These are phyloP conservation scores for Taenaris catops DNA, from an alignment of 2,888 invertebrate species.

Conservation along the genomic window DNA sequence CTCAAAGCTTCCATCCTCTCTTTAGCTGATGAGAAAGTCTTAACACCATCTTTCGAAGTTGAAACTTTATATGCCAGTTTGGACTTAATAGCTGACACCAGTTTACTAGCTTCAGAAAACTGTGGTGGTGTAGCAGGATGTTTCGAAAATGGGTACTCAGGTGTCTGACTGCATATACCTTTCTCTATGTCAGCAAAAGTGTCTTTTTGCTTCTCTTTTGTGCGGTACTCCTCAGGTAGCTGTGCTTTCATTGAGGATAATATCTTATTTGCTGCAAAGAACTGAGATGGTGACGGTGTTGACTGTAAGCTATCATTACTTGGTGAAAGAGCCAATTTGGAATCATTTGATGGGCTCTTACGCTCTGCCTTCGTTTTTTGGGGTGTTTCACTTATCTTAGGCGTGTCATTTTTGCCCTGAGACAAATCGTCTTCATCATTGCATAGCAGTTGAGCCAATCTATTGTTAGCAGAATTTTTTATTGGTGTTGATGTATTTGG, in stretches of 20 bases:
- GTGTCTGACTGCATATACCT: slow-evolving; percentile 61
- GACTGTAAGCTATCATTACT: slow-evolving; percentile 56
- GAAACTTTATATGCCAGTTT: slow-evolving; percentile 50
- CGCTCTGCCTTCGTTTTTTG: slow-evolving; percentile 30
- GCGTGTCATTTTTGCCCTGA: slow-evolving; percentile 26
- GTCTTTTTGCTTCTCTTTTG: slow-evolving; percentile 53
- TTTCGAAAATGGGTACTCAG: slow-evolving; percentile 62
- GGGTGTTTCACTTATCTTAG: slow-evolving; percentile 35
- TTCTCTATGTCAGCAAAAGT: slow-evolving; percentile 69
- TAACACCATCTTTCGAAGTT: slow-evolving; percentile 36
- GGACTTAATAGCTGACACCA: slow-evolving; percentile 67
- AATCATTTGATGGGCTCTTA: slow-evolving; percentile 46
- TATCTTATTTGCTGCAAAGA: slow-evolving; percentile 68
- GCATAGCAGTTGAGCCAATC: slow-evolving; percentile 45
- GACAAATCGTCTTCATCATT: slow-evolving; percentile 24
- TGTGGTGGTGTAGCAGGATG: slow-evolving; percentile 69
- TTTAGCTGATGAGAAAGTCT: slow-evolving; percentile 40
- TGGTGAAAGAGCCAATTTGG: slow-evolving; percentile 48
- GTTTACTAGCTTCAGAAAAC: slow-evolving; percentile 65
- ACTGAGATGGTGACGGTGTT: slow-evolving; percentile 61
- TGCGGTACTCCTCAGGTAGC: slow-evolving; percentile 54
- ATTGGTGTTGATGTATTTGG: slow-evolving; percentile 26
- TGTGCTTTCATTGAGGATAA: slow-evolving; percentile 71
- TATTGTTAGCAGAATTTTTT: slow-evolving; percentile 51
- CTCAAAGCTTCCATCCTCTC: slow-evolving; percentile 49